Base-by-base conservation (phyloP, 2,113 vertebrate species). In the Phoenicopterus ruber region DNA sequence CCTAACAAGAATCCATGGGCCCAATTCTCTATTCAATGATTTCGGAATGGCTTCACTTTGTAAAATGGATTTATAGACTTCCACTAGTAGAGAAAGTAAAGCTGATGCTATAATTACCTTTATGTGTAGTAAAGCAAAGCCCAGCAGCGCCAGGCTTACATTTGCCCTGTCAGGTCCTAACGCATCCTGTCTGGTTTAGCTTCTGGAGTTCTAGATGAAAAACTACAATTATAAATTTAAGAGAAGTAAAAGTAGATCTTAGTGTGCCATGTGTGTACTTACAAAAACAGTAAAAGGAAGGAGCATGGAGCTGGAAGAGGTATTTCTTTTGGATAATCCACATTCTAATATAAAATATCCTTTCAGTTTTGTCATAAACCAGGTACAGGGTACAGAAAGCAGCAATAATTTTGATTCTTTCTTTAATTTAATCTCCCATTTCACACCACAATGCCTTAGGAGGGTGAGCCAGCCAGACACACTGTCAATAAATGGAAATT, bases 401-500 rank as follows among this genome's bases (percentile, higher is more conserved):
- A 85, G 46, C 61, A 80, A 91, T 87, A 81, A 78, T 82, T 94
- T 90, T 57, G 80, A 74, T 86, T 89, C 61, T 88, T 88, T 80
- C 57, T 96, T 87, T 93, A 96, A 97, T 91, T 93, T 86, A 88
- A 95, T 95, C 66, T 92, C 83, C 52, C 71, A 65, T 96, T 97
- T 96, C 90, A 95, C 78, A 94, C 62, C 77, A 81, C 47, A 24
- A 26, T 24, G 93, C 93, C 82, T 67, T 28, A 82, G 87, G 54
- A 96, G 82, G 38, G 34, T 32, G 74, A 97, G 74, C 62, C 89
- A 92, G 89, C 61, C 90, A 96, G 85, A 31, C 54, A 61, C 12
- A 12, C 85, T 63, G 91, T 87, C 94, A 94, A 89, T 69, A 81
- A 91, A 86, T 83, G 78, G 88, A 88, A 97, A 97, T 78, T 58